Conservation (phyloP, 2,113 vertebrate species). For the Prunella himalayana region DNA sequence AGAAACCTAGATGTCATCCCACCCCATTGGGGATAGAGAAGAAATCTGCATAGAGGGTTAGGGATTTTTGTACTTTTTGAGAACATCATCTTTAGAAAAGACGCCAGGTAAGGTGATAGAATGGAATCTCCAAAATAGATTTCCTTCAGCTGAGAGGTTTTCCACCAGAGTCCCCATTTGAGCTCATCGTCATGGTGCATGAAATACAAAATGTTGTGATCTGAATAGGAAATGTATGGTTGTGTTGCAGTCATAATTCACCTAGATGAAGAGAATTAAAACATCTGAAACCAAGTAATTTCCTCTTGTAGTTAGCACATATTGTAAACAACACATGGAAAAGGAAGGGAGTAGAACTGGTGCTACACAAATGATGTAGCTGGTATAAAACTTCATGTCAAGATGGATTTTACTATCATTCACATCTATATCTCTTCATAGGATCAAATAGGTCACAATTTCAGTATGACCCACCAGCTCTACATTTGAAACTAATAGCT, state of each 20-base stretch:
- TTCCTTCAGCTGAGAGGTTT: neutral
- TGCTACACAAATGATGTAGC: neutral
- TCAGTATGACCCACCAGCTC: neutral
- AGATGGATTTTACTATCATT: neutral
- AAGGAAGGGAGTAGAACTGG: neutral
- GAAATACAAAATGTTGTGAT: neutral
- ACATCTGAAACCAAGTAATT: neutral
- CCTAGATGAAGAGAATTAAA: neutral
- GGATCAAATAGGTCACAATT: neutral
- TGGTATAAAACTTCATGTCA: neutral
- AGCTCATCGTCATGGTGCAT: neutral
- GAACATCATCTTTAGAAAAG: neutral
- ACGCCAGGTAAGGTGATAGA: neutral
- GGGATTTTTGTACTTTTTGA: neutral
- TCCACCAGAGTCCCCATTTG: neutral
- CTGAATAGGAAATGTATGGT: neutral
- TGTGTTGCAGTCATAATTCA: neutral
- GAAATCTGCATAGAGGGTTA: neutral
- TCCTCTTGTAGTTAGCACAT: neutral
- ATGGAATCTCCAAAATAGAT: neutral
- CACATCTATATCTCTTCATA: neutral
- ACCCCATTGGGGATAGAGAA: neutral
- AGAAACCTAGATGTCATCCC: neutral
- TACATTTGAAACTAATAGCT: neutral
- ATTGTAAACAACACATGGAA: neutral